Conservation (phyloP, 2,888 invertebrate species). For the Pterostichus niger region DNA sequence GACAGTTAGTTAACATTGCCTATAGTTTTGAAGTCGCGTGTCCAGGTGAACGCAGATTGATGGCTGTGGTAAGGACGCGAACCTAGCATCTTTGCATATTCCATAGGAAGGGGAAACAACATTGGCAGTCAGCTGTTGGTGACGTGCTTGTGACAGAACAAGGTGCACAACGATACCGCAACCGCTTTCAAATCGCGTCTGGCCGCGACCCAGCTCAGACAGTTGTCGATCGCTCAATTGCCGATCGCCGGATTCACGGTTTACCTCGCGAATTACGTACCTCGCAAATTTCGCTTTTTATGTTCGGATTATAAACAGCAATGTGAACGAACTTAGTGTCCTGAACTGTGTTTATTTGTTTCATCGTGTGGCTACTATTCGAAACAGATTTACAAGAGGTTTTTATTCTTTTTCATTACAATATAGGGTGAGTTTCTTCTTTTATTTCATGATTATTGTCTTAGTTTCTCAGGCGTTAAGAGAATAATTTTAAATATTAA, state of each 20-base stretch:
- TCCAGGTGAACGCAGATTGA: too few relatives aligned
- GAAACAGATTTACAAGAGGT: neutral
- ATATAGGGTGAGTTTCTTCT: neutral
- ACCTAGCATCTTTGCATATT: constrained; percentile 45
- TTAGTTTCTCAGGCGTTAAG: too few relatives aligned
- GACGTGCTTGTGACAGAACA: constrained; percentile 62
- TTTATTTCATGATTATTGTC: neutral
- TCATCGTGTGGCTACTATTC: neutral
- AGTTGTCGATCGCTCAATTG: neutral
- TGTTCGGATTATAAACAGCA: neutral
- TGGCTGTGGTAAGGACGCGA: too few relatives aligned
- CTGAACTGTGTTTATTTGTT: neutral
- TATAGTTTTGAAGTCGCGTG: neutral
- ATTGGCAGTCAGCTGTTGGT: constrained; percentile 60
- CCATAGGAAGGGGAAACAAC: constrained; percentile 43
- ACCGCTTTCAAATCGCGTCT: constrained; percentile 63
- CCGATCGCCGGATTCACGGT: neutral
- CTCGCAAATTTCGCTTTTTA: neutral
- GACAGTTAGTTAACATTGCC: neutral
- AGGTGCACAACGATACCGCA: constrained; percentile 27
- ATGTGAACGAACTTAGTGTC: constrained; percentile 43
- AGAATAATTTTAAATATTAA: too few relatives aligned
- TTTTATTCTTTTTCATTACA: neutral
- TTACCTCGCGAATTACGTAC: neutral
- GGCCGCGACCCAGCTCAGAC: constrained; percentile 33